Percentiles rank a stretch among this genome's conserved stretches.
Evolutionary conservation across 2,113 vertebrate species (phyloP).

Genomic region (Grammomys surdaster): DNA sequence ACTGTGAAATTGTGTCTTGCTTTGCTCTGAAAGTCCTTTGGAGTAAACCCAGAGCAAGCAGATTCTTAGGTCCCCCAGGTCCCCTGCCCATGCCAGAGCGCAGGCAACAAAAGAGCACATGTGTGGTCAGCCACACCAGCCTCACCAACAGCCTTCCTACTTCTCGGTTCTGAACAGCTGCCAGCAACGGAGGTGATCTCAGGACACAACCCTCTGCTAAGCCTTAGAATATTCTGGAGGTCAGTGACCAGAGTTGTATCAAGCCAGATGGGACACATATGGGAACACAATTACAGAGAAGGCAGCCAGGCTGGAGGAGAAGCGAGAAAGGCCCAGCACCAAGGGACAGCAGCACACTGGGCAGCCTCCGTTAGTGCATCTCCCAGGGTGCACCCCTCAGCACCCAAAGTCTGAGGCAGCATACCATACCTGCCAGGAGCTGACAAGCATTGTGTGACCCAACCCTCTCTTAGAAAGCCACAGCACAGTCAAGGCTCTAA

Average conservation of each 20-base stretch:
- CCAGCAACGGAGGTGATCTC: slow-evolving; percentile 62
- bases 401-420: neutral
- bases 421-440: neutral
- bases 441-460: accelerated
- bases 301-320: neutral
- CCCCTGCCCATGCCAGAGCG: neutral
- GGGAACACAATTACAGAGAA: slow-evolving; percentile 68
- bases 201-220: slow-evolving; percentile 61
- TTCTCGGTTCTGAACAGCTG: slow-evolving; percentile 42
- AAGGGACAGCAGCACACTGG: neutral
- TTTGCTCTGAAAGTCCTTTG: slow-evolving; percentile 3
- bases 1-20: neutral
- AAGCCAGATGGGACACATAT: slow-evolving; percentile 63
- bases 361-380: neutral
- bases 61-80: neutral
- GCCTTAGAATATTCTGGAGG: slow-evolving; percentile 65
- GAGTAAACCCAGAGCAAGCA: neutral
- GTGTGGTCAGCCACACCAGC: neutral
- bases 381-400: accelerated
- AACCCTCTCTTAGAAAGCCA: neutral
- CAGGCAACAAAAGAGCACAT: neutral
- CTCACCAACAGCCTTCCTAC: neutral
- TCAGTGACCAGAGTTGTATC: neutral
- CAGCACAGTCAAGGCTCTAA: neutral
- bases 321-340: neutral